These are phyloP conservation scores for Lissocephala sabroskyi DNA, from an alignment of 2,888 invertebrate species.

Conservation along the genomic window DNA sequence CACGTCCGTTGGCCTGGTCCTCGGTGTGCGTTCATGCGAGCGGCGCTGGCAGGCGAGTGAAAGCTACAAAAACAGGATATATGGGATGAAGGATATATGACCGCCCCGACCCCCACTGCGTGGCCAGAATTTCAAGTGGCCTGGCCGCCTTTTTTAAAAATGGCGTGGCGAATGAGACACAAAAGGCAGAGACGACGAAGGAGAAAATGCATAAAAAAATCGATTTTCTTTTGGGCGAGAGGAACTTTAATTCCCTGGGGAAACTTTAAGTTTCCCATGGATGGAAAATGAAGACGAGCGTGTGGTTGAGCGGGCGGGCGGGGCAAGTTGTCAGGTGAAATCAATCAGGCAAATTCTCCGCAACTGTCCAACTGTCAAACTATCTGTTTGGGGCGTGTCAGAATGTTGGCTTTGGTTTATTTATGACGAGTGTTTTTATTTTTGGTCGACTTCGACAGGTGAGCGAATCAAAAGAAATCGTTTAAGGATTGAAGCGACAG, in stretches of 20 bases:
- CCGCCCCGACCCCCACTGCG: constrained; percentile 1
- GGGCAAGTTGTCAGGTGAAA: too few species aligned
- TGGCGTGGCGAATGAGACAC: constrained; percentile 18
- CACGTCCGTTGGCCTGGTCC: constrained; percentile 48
- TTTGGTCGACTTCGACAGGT: constrained; percentile 37
- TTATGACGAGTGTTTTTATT: too few species aligned
- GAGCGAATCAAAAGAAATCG: constrained; percentile 47
- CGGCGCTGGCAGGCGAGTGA: constrained; percentile 38
- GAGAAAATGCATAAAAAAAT: constrained; percentile 28
- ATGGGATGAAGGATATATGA: constrained; percentile 40
- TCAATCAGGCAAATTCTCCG: constrained; percentile 29
- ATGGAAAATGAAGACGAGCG: too few species aligned
- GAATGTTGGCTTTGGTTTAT: constrained; percentile 40
- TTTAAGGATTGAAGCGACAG: too few species aligned
- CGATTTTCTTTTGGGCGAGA: constrained; percentile 33
- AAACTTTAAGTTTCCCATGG: neutral
- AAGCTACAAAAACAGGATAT: constrained; percentile 9
- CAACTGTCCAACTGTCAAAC: constrained; percentile 49
- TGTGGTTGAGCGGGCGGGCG: too few species aligned
- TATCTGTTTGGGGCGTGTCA: too few species aligned
- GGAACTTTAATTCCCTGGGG: neutral
- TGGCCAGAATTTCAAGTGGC: constrained; percentile 28
- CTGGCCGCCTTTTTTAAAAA: constrained; percentile 20
- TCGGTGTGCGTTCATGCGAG: constrained; percentile 8
- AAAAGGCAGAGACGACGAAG: constrained; percentile 16